Evolutionary conservation across 2,797 vertebrate genomes (phyloP), one percentile per base, ranked within the genome.

Genomic region (Zenarchopterus dispar): DNA sequence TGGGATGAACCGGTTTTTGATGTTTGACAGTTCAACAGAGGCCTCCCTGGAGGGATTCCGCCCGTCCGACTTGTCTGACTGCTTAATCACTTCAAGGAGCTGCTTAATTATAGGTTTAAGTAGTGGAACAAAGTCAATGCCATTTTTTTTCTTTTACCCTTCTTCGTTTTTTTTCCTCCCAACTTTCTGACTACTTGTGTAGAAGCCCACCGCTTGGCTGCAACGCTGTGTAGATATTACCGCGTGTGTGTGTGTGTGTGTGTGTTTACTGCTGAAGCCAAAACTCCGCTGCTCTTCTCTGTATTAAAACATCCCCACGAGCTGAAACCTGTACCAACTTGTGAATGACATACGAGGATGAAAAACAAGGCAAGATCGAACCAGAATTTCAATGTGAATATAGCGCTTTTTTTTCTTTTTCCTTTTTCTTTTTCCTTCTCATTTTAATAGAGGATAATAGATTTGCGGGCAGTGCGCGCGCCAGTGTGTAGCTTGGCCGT

Each of bases 1-100:
- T 60, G 83, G 87, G 93, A 85, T 94, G 92, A 94, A 93, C 92
- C 89, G 91, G 92, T 93, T 90, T 95, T 91, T 94, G 93, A 95
- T 94, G 93, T 94, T 88, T 90, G 86, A 87, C 78, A 81, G 82
- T 79, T 80, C 76, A 75, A 70, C 67, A 75, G 71, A 86, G 80
- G 81, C 91, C 90, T 93, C 94, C 94, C 89, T 74, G 88, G 92
- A 92, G 86, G 91, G 87, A 68, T 82, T 86, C 80, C 64, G 87
- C 93, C 89, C 71, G 94, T 93, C 91, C 89, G 92, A 97, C 96
- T 88, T 89, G 96, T 96, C 95, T 94, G 91, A 92, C 95, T 93
- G 93, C 94, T 90, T 87, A 78, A 88, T 82, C 84, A 89, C 83
- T 62, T 52, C 55, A 56, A 71, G 71, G 33, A 92, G 90, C 84